Evolutionary conservation across 2,888 invertebrate species (phyloP).

Genomic region (Polydrusus pterygomalis): DNA sequence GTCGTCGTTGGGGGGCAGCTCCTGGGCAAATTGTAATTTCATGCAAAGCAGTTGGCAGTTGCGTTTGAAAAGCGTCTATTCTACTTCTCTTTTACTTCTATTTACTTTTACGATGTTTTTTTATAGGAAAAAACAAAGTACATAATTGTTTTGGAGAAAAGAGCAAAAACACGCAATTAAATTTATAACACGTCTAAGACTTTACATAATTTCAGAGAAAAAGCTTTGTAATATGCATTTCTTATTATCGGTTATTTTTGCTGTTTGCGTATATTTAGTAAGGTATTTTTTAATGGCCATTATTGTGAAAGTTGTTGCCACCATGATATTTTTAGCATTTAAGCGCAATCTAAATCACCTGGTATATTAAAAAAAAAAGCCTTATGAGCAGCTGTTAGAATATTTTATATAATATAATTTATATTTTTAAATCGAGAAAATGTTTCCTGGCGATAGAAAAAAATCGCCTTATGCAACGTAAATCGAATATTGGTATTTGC

Average conservation of each 20-base stretch:
- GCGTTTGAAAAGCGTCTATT: no score
- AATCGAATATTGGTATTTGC: background rate
- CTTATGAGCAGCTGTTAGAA: background rate
- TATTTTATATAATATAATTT: no score
- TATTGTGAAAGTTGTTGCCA: slow-evolving; percentile 10
- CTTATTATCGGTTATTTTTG: background rate
- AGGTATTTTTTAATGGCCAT: background rate
- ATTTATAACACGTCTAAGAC: background rate
- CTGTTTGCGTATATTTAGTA: background rate
- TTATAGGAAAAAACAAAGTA: no score
- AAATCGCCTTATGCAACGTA: no score
- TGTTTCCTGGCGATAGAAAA: no score
- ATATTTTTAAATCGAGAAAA: no score
- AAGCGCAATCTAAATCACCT: background rate
- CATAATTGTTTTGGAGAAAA: no score
- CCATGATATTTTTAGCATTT: background rate
- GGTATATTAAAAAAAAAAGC: background rate
- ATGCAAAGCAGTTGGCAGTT: no score
- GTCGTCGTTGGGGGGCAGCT: no score
- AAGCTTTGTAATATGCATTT: background rate
- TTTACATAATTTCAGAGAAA: slow-evolving; percentile 5
- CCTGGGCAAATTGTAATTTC: no score
- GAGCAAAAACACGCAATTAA: background rate
- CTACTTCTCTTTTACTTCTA: no score
- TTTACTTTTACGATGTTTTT: no score